phyloP scores from a whole-genome alignment of 2,113 vertebrate genomes.

The Mustela nigripes region DNA sequence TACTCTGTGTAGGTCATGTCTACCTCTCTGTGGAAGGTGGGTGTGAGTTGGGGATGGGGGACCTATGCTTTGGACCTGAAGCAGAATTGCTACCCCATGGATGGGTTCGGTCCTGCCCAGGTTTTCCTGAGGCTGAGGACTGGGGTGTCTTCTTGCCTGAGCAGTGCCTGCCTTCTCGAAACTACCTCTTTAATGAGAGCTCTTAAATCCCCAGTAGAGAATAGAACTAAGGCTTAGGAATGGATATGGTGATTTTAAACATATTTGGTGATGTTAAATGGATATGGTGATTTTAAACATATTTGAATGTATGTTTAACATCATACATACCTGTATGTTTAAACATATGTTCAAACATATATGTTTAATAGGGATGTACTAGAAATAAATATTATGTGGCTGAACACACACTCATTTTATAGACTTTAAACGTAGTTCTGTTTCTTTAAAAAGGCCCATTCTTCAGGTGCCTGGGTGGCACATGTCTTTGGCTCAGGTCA shows the following conservation, averaged over 20 bases:
- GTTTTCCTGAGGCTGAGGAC: background rate
- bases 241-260: background rate
- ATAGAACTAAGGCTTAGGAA: background rate
- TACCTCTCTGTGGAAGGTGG: background rate
- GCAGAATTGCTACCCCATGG: background rate
- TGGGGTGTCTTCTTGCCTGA: background rate
- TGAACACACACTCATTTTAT: background rate
- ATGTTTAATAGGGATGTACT: background rate
- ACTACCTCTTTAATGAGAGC: background rate
- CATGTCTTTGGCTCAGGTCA: background rate
- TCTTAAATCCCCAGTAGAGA: background rate
- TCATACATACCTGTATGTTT: too few species aligned
- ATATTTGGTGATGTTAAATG: background rate
- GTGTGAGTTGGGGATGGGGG: too few species aligned
- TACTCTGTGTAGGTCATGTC: background rate
- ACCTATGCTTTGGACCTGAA: background rate
- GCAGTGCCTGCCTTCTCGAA: background rate
- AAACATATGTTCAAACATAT: background rate
- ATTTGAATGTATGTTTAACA: background rate
- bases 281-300: background rate
- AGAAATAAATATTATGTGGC: background rate
- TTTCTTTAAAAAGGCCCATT: slow-evolving; percentile 18
- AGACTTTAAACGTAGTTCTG: background rate
- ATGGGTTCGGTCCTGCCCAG: background rate
- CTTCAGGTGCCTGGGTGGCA: background rate